Conservation (phyloP, 2,113 vertebrate genomes). For the Siniperca chuatsi region DNA sequence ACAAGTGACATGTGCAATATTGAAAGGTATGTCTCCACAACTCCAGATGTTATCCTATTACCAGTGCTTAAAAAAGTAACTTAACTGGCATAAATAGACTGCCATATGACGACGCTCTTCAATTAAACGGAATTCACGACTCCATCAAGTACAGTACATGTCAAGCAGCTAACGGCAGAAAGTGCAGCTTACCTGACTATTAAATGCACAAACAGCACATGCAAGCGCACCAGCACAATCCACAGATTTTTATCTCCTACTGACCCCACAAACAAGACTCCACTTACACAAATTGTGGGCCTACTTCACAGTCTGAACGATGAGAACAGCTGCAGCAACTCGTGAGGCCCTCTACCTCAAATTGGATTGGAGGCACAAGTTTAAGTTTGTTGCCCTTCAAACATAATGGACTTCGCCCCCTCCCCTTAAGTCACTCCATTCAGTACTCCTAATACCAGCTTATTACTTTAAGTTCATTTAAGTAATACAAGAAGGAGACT, state of each 20-base stretch:
- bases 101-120: background rate
- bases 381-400: constrained; percentile 63
- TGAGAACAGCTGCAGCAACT: constrained; percentile 29
- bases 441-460: constrained; percentile 68
- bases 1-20: constrained; percentile 53
- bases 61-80: constrained; percentile 22
- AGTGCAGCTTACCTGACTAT: background rate
- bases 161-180: background rate
- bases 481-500: constrained; percentile 51
- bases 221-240: background rate
- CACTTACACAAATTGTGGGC: constrained; percentile 36
- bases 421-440: constrained; percentile 43
- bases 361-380: constrained; percentile 64
- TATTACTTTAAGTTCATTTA: constrained; percentile 73
- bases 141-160: background rate
- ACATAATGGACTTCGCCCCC: constrained; percentile 30
- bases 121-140: constrained; percentile 2
- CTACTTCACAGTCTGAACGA: constrained; percentile 25
- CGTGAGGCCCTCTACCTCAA: constrained; percentile 37
- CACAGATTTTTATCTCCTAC: constrained; percentile 12
- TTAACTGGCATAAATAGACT: background rate
- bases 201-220: constrained; percentile 11
- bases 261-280: constrained; percentile 36
- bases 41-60: constrained; percentile 64
- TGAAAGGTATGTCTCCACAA: constrained; percentile 13